Percentiles rank a stretch among this genome's conserved stretches.
phyloP scores from a whole-genome alignment of 2,888 invertebrate species.

The Trachelus iudaicus region DNA sequence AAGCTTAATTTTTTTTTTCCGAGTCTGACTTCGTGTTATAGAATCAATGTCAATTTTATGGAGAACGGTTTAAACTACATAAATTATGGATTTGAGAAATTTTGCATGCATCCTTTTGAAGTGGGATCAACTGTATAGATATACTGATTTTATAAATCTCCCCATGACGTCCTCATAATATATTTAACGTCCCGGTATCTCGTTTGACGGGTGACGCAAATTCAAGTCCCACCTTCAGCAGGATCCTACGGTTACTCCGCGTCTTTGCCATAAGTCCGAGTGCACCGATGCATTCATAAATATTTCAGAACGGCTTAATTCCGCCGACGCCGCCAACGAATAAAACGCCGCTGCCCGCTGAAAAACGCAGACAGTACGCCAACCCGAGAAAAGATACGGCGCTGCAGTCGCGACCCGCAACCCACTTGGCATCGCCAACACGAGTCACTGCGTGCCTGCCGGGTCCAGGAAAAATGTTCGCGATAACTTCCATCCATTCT shows the following conservation, averaged over 20 bases:
- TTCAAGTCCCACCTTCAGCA: constrained; percentile 34
- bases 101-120: background rate
- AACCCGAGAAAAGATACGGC: constrained; percentile 35
- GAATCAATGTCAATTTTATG: background rate
- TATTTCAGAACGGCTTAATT: constrained; percentile 66
- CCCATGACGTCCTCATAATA: background rate
- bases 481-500: constrained; percentile 43
- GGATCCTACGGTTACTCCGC: constrained; percentile 28
- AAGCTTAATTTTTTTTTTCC: background rate
- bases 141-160: constrained; percentile 5
- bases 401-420: constrained; percentile 53
- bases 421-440: constrained; percentile 50
- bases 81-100: background rate
- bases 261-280: constrained; percentile 49
- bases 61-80: background rate
- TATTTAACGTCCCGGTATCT: constrained; percentile 21
- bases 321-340: constrained; percentile 56
- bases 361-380: constrained; percentile 57
- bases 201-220: constrained; percentile 46
- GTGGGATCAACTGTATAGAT: background rate
- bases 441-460: constrained; percentile 47
- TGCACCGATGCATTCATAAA: constrained; percentile 62
- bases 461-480: constrained; percentile 45
- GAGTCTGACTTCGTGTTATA: background rate
- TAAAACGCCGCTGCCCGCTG: constrained; percentile 59